Percentiles rank a stretch among this genome's conserved stretches.
These are phyloP conservation scores for Bryconaethiops microstoma DNA, from an alignment of 2,797 vertebrate genomes.

Conservation along the genomic window DNA sequence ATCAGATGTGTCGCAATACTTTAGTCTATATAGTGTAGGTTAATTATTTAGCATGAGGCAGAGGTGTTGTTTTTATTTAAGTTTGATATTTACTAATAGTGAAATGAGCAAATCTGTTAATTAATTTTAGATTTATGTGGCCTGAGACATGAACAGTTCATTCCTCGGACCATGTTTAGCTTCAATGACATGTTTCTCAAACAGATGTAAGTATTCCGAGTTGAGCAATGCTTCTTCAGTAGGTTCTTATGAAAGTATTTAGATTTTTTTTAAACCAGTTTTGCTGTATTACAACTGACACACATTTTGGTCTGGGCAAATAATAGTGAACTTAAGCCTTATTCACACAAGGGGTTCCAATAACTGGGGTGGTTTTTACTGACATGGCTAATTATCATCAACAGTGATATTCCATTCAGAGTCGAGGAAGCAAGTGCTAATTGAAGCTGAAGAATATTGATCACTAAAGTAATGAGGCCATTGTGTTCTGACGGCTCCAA, in stretches of 20 bases:
- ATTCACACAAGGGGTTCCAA: not conserved
- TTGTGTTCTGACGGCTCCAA: not conserved
- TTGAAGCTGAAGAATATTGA: constrained; percentile 4
- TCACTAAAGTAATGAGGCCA: not conserved
- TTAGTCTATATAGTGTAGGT: no score
- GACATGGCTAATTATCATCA: not conserved
- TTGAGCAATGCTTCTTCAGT: not conserved
- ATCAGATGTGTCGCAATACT: no score
- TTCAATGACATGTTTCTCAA: not conserved
- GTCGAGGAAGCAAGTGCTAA: not conserved
- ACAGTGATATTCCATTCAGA: constrained; percentile 10
- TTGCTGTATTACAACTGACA: not conserved
- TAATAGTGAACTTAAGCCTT: not conserved
- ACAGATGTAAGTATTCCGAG: not conserved
- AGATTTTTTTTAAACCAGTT: not conserved
- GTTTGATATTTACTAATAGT: no score
- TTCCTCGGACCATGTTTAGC: not conserved
- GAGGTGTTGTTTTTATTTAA: no score
- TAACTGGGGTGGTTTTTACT: not conserved
- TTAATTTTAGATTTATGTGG: not conserved
- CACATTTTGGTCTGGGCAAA: not conserved
- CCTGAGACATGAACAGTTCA: not conserved
- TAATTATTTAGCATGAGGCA: no score
- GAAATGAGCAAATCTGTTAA: not conserved
- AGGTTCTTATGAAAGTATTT: not conserved